Percentiles rank a stretch among this genome's conserved stretches.
Evolutionary conservation across 2,797 vertebrate species (phyloP).

Genomic region (Ptychadena robeensis): DNA sequence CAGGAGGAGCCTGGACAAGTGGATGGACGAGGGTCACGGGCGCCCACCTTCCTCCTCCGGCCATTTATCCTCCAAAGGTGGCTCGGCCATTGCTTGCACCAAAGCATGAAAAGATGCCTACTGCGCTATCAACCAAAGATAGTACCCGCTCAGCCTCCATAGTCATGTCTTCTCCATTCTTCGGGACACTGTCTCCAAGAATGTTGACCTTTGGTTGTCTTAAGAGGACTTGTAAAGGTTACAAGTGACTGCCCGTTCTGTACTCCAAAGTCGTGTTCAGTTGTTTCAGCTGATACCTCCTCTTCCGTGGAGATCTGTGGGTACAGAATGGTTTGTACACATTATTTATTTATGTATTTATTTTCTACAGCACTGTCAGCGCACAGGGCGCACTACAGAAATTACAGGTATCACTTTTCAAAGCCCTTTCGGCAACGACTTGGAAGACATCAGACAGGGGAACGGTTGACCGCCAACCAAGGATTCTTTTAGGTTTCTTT

Average conservation of each 20-base stretch:
- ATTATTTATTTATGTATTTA: constrained; percentile 20
- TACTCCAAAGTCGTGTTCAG: constrained; percentile 11
- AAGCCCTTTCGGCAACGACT: background rate
- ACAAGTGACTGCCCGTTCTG: constrained; percentile 23
- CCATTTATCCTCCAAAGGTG: constrained; percentile 77
- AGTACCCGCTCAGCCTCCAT: constrained; percentile 43
- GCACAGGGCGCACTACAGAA: constrained; percentile 15
- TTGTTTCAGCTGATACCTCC: constrained; percentile 26
- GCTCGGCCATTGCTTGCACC: constrained; percentile 83
- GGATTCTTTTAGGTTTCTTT: background rate
- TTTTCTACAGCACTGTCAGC: constrained; percentile 28
- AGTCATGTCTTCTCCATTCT: constrained; percentile 25
- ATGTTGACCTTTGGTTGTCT: constrained; percentile 28
- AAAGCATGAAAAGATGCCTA: constrained; percentile 76
- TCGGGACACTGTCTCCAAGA: constrained; percentile 13
- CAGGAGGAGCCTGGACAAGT: constrained; percentile 85
- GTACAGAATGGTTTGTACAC: constrained; percentile 27
- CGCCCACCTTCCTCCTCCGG: constrained; percentile 71
- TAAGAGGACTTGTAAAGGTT: constrained; percentile 33
- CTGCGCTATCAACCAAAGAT: constrained; percentile 56
- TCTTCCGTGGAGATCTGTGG: constrained; percentile 17
- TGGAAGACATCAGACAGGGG: constrained; percentile 2
- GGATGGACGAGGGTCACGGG: constrained; percentile 84
- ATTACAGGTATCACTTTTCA: constrained; percentile 48
- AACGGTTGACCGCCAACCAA: background rate